Conservation (phyloP, 30 jellyfish, hydroid and myxozoan species). For the Mastigias papua region DNA sequence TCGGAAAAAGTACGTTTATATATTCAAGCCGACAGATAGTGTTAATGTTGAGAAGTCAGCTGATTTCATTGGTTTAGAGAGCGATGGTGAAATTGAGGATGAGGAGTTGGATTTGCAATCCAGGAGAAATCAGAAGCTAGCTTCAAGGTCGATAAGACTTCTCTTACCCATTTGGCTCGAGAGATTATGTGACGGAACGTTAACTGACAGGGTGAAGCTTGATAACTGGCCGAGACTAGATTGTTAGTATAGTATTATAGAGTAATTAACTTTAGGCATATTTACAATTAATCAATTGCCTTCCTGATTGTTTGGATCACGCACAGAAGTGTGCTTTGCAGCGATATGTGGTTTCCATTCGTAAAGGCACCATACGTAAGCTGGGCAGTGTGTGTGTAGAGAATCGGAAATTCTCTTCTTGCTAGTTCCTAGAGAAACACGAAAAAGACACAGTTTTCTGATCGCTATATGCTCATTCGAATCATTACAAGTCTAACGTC, state of each 20-base stretch:
- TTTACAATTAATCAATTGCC: not conserved
- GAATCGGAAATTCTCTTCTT: too few relatives aligned
- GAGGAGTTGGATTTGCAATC: constrained; percentile 39
- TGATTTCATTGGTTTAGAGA: constrained; percentile 89
- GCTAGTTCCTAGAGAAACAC: too few relatives aligned
- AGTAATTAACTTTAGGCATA: not conserved
- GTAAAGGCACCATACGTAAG: too few relatives aligned
- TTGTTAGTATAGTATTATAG: not conserved
- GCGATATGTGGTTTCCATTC: too few relatives aligned
- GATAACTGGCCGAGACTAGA: constrained; percentile 95
- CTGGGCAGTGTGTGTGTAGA: too few relatives aligned
- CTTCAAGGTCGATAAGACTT: constrained; percentile 48
- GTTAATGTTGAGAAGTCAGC: constrained; percentile 42
- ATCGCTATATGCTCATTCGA: too few relatives aligned
- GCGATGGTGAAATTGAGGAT: constrained; percentile 79
- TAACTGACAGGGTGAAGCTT: constrained; percentile 56
- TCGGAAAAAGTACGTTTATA: constrained; percentile 71
- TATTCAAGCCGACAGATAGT: constrained; percentile 67
- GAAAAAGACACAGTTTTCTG: too few relatives aligned
- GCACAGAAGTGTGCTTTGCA: too few relatives aligned
- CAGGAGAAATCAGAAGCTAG: constrained; percentile 43
- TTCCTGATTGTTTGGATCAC: too few relatives aligned
- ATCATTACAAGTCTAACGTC: too few relatives aligned
- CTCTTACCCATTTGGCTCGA: constrained; percentile 88
- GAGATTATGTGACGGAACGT: constrained; percentile 88